Evolutionary conservation across 2,888 invertebrate species (phyloP), one percentile per base, ranked within the genome.

Genomic region (Lysandra coridon): DNA sequence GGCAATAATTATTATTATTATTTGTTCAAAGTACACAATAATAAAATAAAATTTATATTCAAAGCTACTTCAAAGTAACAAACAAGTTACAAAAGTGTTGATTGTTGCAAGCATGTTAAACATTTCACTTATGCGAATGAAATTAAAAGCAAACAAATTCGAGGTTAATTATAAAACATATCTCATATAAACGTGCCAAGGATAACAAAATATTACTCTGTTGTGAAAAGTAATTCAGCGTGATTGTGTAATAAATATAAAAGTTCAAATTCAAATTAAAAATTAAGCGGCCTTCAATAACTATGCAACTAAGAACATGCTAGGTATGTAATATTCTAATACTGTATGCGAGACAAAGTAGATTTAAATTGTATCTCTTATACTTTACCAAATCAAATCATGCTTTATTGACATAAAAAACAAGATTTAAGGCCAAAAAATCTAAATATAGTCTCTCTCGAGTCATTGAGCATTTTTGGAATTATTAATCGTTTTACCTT

Each of bases 141-240:
- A 69, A 69, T 69, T 69, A 69, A 69, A 69, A 69, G 69, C 69
- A 33, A 69, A 69, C 69, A 33, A 69, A 69, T 37, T 37, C 33
- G 69, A 69, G 69, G 69, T 14, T 69, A 69, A 69, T 69, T 33
- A 69, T 12, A 64, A 33, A 69, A 69, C 69, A 69, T 69, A 69
- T 37, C 37, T 69, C 69, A 33, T 69, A 14, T 33, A 64, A 33
- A 69, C 69, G 14, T 69, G 69, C 14, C 69, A 69, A 69, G 69
- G 69, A 69, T 33, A 12, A 33, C 12, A 33, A 69, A 69, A 69
- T 69, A 69, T 37, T 33, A 69, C 33, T 69, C 69, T 33, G 33
- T 69, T 17, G 17, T 69, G 6, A 69, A 69, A 69, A 33, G 33
- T 69, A 69, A 69, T 37, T 69, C 69, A 5, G 69, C 14, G 33